Evolutionary conservation across 2,888 invertebrate species (phyloP).

Genomic region (Caenorhabditis doughertyi): DNA sequence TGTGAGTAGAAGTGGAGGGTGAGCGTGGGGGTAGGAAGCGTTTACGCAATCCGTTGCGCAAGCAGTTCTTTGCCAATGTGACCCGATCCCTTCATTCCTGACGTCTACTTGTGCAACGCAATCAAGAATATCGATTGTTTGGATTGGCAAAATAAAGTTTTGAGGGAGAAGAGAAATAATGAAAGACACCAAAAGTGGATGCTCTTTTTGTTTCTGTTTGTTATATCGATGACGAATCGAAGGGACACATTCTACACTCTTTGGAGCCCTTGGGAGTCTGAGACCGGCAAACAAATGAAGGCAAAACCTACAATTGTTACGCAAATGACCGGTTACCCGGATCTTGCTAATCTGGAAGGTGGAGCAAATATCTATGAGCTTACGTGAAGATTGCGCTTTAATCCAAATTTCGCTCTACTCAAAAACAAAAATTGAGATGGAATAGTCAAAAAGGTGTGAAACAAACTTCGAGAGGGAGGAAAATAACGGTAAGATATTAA

Average conservation of each 20-base stretch:
- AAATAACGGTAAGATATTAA: slow-evolving; percentile 62
- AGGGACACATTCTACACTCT: background rate
- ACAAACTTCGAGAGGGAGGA: slow-evolving; percentile 3
- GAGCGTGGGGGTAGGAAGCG: background rate
- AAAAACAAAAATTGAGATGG: too few species aligned
- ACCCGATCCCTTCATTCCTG: slow-evolving; percentile 4
- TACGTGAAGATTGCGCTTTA: too few species aligned
- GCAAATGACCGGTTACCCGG: slow-evolving; percentile 5
- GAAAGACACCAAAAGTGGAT: slow-evolving; percentile 22
- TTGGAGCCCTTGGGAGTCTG: slow-evolving; percentile 19
- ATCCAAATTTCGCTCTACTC: too few species aligned
- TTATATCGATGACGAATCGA: slow-evolving; percentile 22
- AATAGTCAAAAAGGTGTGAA: background rate
- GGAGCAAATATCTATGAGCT: too few species aligned
- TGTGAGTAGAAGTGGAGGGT: background rate
- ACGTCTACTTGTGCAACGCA: background rate
- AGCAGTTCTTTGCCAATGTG: slow-evolving; percentile 19
- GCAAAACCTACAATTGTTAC: background rate
- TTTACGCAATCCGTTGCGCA: slow-evolving; percentile 29
- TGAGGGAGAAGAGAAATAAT: background rate
- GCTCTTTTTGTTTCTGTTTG: slow-evolving; percentile 14
- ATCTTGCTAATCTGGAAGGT: background rate
- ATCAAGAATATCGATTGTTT: slow-evolving; percentile 1
- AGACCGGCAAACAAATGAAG: slow-evolving; percentile 26
- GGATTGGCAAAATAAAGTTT: background rate